Percentiles rank a stretch among this genome's conserved stretches.
These are phyloP conservation scores for Cheilosia scutellata DNA, from an alignment of 2,888 invertebrate species.

Conservation along the genomic window DNA sequence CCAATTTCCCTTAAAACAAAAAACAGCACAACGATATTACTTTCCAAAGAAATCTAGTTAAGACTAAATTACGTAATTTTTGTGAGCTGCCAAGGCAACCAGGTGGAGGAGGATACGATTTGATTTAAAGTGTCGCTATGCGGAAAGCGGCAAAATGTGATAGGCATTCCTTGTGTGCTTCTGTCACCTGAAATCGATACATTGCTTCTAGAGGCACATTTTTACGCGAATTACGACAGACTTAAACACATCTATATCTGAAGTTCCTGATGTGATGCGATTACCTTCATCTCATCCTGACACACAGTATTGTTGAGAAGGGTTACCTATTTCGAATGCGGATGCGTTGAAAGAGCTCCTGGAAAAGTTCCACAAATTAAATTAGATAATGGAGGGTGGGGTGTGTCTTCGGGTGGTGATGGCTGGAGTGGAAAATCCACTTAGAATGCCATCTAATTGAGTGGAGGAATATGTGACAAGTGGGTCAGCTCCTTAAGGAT, in stretches of 20 bases:
- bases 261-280: not conserved
- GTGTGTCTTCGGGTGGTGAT: not conserved
- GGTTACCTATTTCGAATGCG: not conserved
- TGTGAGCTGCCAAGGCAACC: slow-evolving; percentile 4
- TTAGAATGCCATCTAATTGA: not conserved
- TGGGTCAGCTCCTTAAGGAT: slow-evolving; percentile 3
- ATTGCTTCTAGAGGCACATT: not conserved
- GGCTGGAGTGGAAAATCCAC: slow-evolving; percentile 16
- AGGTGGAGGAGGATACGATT: slow-evolving; percentile 4
- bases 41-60: not conserved
- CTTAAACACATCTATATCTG: not conserved
- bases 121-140: slow-evolving; percentile 3
- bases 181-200: slow-evolving; percentile 10
- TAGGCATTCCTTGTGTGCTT: not conserved
- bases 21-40: not conserved
- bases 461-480: slow-evolving; percentile 11
- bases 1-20: not conserved
- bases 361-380: not conserved
- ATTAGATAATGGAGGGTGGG: not conserved
- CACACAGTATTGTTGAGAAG: slow-evolving; percentile 4
- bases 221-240: not conserved
- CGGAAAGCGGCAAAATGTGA: not conserved
- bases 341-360: not conserved
- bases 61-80: not conserved
- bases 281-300: not conserved